A percentile compares a stretch with the other conserved stretches of the same genome.
Conservation (phyloP, 2,113 vertebrate species). For the Platichthys stellatus region DNA sequence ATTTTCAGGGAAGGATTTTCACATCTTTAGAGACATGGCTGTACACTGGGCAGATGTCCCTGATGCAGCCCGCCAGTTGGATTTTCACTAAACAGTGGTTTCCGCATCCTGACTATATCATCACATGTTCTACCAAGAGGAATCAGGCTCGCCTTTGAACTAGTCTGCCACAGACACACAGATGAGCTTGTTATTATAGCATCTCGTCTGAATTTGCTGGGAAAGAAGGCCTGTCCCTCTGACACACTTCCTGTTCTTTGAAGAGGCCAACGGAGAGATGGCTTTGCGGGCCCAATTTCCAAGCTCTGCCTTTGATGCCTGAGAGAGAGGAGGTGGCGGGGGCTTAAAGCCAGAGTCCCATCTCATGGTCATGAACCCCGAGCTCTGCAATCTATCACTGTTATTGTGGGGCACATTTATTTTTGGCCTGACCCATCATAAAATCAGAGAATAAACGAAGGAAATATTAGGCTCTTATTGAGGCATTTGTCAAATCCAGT, state of each 20-base stretch:
- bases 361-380: constrained; percentile 60
- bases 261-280: constrained; percentile 83
- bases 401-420: constrained; percentile 43
- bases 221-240: constrained; percentile 80
- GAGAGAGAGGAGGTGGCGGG: constrained; percentile 65
- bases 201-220: constrained; percentile 75
- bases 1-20: constrained; percentile 28
- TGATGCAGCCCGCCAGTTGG: constrained; percentile 36
- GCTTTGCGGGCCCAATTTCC: constrained; percentile 76
- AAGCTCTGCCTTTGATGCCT: constrained; percentile 79
- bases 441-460: constrained; percentile 35
- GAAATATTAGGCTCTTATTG: constrained; percentile 38
- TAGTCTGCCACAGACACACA: constrained; percentile 77
- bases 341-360: constrained; percentile 60
- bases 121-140: constrained; percentile 72
- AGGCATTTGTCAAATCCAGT: constrained; percentile 41
- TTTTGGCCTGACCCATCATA: constrained; percentile 32
- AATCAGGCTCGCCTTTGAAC: constrained; percentile 81
- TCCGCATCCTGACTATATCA: constrained; percentile 77
- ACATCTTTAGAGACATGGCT: constrained; percentile 39
- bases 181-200: constrained; percentile 83
- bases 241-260: constrained; percentile 87
- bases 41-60: constrained; percentile 37
- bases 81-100: constrained; percentile 70
- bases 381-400: constrained; percentile 56